Evolutionary conservation across 2,888 invertebrate genomes (phyloP), one percentile per base, ranked within the genome.

Genomic region (Pyrrhia umbra): DNA sequence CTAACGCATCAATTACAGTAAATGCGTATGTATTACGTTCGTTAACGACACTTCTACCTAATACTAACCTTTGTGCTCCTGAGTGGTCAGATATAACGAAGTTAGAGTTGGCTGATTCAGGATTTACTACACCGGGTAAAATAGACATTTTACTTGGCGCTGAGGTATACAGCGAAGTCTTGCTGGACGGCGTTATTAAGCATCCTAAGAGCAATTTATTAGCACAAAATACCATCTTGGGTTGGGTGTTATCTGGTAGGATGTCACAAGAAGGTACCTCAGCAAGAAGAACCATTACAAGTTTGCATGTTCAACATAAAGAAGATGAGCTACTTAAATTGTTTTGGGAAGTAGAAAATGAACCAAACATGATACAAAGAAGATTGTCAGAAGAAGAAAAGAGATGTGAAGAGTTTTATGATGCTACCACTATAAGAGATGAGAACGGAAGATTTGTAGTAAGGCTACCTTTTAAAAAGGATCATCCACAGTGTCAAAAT

Each of bases 341-440:
- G 52, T 78, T 78, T 67, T 78, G 75, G 77, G 75, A 73, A 30
- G 15, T 78, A 9, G 73, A 75, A 42, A 59, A 23, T 5, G 69
- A 74, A 52, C 68, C 71, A 50, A 47, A 68, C 9, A 42, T 8
- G 6, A 49, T 71, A 39, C 25, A 58, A 37, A 71, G 55, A 47
- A 69, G 37, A 23, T 25, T 66, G 2, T 68, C 77, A 43, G 65
- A 51, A 23, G 73, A 77, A 27, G 78, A 75, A 65, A 18, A 52
- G 58, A 34, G 34, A 39, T 80, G 78, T 64, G 75, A 80, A 65
- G 59, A 68, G 15, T 45, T 73, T 13, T 79, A 54, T 51, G 52
- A 68, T 2, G n/a, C n/a, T 6, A 77, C 76, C 1, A 78, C 79
- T 16, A 15, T 9, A 0, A 77, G 77, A 73, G 50, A 67, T 37